Evolutionary conservation across 1,140 invertebrate species (phyloP).

Genomic region (Cydia strobilella): DNA sequence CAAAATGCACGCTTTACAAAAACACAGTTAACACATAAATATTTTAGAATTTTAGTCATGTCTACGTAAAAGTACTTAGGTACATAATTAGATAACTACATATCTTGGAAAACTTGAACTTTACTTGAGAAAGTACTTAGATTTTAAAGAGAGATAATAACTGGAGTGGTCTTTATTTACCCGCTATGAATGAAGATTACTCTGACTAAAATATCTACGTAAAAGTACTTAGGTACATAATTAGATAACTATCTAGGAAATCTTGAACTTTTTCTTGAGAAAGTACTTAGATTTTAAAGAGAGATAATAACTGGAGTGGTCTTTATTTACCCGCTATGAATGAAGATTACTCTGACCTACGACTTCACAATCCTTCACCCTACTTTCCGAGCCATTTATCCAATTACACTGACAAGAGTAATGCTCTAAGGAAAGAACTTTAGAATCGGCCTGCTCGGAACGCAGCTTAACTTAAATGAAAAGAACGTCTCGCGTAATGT

Average conservation of each 20-base stretch:
- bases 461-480: slow-evolving; percentile 43
- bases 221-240: too few species aligned
- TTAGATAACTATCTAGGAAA: too few species aligned
- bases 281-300: background rate
- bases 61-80: too few species aligned
- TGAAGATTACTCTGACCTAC: slow-evolving; percentile 19
- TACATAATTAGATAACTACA: too few species aligned
- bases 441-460: slow-evolving; percentile 43
- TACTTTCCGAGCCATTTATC: slow-evolving; percentile 37
- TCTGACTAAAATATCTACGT: background rate
- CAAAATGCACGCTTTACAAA: too few species aligned
- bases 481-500: slow-evolving; percentile 47
- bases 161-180: slow-evolving; percentile 3
- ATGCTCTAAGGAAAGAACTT: slow-evolving; percentile 42
- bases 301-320: background rate
- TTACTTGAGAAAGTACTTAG: background rate
- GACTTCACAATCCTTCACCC: slow-evolving; percentile 29
- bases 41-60: too few species aligned
- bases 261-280: background rate
- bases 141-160: background rate
- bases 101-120: too few species aligned
- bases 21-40: too few species aligned
- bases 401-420: slow-evolving; percentile 47
- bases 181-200: slow-evolving; percentile 19
- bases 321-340: slow-evolving; percentile 15